Base-by-base conservation (phyloP, 2,888 invertebrate species). In the Brenthis daphne region DNA sequence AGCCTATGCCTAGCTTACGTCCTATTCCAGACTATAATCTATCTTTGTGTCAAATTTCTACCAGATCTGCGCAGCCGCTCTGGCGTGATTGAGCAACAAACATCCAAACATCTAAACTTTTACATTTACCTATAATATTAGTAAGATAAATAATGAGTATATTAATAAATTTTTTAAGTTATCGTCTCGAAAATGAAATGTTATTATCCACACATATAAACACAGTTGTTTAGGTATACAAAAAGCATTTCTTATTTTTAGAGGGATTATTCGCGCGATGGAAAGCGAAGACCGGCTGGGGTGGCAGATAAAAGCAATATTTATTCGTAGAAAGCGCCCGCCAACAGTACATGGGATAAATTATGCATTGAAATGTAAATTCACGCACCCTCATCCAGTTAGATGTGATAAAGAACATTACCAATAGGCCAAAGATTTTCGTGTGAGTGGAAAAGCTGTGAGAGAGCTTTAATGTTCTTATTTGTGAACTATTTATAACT, bases 341-440 rank as follows among this genome's bases (percentile, higher is more conserved):
- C 51, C 69, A 57, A 47, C 78, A 80, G 81, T 83, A 86, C 82
- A 85, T 84, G 80, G 85, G 86, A 82, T 85, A 88, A 90, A 88
- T 88, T 90, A 90, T 90, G 89, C 90, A 90, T 90, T 90, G 87
- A 89, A 89, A 90, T 91, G 90, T 85, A 90, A 90, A 91, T 90
- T 85, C 74, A 72, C 74, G 64, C 70, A 73, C 73, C 73, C 73
- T 73, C 73, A 68, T 72, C 72, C 71, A 65, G 67, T 75, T 70
- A 67, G 65, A 66, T 71, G 57, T 67, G 65, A 60, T 60, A 61
- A 72, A 71, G 71, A 64, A 72, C 71, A 63, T 67, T 67, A 67
- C 67, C 53, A 53, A 63, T 63, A 54, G 63, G 63, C 54, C 53
- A 54, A 63, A 63, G 54, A 54, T 53, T 43, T 43, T 43, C 37